These are phyloP conservation scores for Apotomis turbidana DNA, from an alignment of 2,888 invertebrate genomes.

Conservation along the genomic window DNA sequence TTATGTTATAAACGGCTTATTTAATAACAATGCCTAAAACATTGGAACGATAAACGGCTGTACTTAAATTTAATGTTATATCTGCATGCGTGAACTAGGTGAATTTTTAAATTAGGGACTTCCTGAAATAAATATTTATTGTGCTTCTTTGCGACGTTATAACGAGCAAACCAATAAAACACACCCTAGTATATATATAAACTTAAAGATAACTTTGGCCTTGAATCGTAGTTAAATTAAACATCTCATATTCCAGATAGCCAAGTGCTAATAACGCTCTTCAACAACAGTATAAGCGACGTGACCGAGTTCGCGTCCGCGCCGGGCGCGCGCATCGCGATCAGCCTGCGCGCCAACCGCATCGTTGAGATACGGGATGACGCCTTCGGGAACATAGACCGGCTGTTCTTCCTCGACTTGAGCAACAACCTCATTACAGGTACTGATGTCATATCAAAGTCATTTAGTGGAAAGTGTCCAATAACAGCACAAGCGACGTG, in stretches of 20 bases:
- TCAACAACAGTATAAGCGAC: conserved; percentile 80
- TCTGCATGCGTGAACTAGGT: too few species aligned
- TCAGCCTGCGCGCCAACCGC: conserved; percentile 80
- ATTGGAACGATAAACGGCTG: too few species aligned
- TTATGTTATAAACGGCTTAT: too few species aligned
- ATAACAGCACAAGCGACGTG: conserved; percentile 80
- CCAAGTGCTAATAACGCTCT: conserved; percentile 81
- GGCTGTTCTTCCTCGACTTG: conserved; percentile 81
- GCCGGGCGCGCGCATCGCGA: conserved; percentile 72
- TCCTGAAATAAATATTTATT: too few species aligned
- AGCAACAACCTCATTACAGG: conserved; percentile 83
- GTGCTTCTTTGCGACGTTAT: too few species aligned
- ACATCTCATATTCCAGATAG: conserved; percentile 61
- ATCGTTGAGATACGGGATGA: conserved; percentile 79
- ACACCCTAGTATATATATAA: too few species aligned
- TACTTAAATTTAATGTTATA: too few species aligned
- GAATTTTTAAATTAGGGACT: too few species aligned
- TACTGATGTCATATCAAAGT: conserved; percentile 50
- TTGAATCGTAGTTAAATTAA: not conserved
- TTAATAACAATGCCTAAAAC: too few species aligned
- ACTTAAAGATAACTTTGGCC: too few species aligned
- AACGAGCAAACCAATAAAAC: too few species aligned
- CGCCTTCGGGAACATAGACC: conserved; percentile 77
- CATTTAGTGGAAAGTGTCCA: conserved; percentile 53
- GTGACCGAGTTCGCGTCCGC: conserved; percentile 74